Evolutionary conservation across 2,888 invertebrate genomes (phyloP), one percentile per base, ranked within the genome.

Genomic region (Amphipoea oculea): DNA sequence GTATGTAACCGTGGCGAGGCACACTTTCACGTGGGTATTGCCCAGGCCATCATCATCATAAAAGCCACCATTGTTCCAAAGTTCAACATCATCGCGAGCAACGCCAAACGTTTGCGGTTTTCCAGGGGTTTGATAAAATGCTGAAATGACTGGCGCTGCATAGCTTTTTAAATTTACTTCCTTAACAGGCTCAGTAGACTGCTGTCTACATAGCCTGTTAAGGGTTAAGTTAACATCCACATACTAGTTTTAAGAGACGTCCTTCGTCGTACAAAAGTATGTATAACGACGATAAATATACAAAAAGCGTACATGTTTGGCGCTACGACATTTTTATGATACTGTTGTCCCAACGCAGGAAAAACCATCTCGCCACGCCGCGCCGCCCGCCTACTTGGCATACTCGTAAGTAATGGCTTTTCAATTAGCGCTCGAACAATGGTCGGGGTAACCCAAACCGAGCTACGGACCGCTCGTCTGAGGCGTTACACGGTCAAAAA

Each of bases 11-110:
- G 83, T 87, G 74, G 79, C 88, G 85, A 85, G 87, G 87, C 90
- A 88, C 87, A 93, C 95, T 95, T 95, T 95, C 95, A 92, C 95
- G 91, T 89, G 92, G 95, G 95, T 90, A 92, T 93, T 93, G 93
- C 94, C 95, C 94, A 88, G 80, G 85, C 82, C 87, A 80, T 82
- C 85, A 81, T 81, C 87, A 88, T 87, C 87, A 87, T 69, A 84
- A 80, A 69, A 79, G 71, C 81, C 73, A 79, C 66, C 87, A 90
- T 91, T 91, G 89, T 90, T 86, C 81, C 36, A 29, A 74, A 87
- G 87, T 87, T 85, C 54, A 54, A 77, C 81, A 69, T 51, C 73
- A 78, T 68, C 54, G 67, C 51, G 4, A 75, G 36, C n/a, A 42
- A 77, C n/a, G 81, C 67, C 65, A 76, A 74, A 68, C 29, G 66